These are phyloP conservation scores for Epizoanthus fatuus DNA, from an alignment of 92 coral and sea anemone species.

Conservation along the genomic window DNA sequence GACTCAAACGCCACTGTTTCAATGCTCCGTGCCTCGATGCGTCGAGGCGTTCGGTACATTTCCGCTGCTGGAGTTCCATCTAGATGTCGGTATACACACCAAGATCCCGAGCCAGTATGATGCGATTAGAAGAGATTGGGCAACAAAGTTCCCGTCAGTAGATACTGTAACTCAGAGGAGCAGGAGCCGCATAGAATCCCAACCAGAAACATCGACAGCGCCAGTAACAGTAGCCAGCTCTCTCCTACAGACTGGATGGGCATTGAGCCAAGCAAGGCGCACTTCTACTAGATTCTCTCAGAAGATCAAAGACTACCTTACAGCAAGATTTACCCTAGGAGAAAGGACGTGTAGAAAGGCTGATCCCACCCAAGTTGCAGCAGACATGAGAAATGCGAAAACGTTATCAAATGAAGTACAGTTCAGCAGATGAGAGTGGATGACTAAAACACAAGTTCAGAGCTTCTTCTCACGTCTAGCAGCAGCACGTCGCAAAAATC, in stretches of 20 bases:
- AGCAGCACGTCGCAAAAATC: conserved; percentile 81
- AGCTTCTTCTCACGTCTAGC: no score
- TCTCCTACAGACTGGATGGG: conserved; percentile 7
- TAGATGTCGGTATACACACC: conserved; percentile 78
- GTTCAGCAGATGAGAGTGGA: no score
- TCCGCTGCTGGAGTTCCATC: conserved; percentile 68
- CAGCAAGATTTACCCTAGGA: conserved; percentile 76
- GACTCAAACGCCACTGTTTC: conserved; percentile 53
- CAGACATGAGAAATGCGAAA: no score
- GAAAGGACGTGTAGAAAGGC: conserved; percentile 76
- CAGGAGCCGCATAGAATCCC: no score
- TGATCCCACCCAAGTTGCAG: no score
- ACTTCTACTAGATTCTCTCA: no score
- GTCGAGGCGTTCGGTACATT: background rate
- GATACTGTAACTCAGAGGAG: no score
- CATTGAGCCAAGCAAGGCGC: no score
- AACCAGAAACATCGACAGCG: background rate
- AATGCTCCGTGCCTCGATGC: conserved; percentile 27
- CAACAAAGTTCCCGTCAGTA: no score
- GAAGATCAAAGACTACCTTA: conserved; percentile 50
- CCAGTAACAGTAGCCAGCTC: background rate
- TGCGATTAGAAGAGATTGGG: no score
- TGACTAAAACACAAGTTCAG: no score
- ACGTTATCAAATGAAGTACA: no score
- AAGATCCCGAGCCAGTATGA: background rate